Base-by-base conservation (phyloP, 2,888 invertebrate species). In the Odontocolon sp. region DNA sequence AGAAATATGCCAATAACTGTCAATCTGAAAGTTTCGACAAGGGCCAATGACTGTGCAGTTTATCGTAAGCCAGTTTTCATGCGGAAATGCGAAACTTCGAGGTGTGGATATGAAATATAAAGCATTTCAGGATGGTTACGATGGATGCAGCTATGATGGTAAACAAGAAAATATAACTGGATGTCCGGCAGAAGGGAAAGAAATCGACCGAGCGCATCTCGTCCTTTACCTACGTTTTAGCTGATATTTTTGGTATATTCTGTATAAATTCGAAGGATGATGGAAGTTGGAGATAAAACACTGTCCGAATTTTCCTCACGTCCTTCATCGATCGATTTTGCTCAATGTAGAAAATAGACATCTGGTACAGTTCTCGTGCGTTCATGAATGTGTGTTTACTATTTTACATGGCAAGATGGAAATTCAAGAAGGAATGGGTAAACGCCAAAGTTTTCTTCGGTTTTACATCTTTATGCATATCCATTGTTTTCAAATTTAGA, bases 151-250 rank as follows among this genome's bases (percentile, higher is more conserved):
- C 57, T 57, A 57, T 42, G n/a, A n/a, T n/a, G 59, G 59, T 42
- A 42, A 59, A 59, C 59, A 42, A 42, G 42, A 59, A 59, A 59
- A 59, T 59, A 40, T 26, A 59, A 26, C 40, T 42, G 28, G 28
- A 42, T 42, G 40, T 40, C 40, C 28, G 59, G 59, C n/a, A 14
- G 18, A 16, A 28, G 59, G n/a, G 18, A 54, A 54, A 14, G 54
- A 28, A 9, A 54, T 16, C 33, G 54, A 18, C 14, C 54, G 18
- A 33, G 54, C 33, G 54, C 33, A 11, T 31, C 54, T 16, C 54
- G 16, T 33, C 28, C 16, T 54, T 52, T 54, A 28, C 18, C 9
- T 54, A 33, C 31, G 54, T 54, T 54, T 2, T 33, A 33, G 18
- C 18, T 33, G 54, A 33, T 9, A 9, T 31, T n/a, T n/a, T n/a